Evolutionary conservation across 1,140 invertebrate genomes (phyloP).

Genomic region (Drosophila tropicalis): DNA sequence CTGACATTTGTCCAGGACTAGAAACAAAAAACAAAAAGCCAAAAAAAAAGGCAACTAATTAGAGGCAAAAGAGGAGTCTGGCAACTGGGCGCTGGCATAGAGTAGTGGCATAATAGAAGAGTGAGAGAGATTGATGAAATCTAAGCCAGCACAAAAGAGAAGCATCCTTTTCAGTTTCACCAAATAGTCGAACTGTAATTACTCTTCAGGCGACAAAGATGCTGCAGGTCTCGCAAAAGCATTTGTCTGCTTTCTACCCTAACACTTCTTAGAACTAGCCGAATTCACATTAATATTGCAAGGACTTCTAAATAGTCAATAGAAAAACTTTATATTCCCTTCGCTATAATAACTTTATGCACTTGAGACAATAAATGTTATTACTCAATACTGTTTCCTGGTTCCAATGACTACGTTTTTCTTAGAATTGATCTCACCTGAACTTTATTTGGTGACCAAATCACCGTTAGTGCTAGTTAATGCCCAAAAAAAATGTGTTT

Average conservation of each 20-base stretch:
- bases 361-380: no score
- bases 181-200: background rate
- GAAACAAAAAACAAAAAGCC: constrained; percentile 18
- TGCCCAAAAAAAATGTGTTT: constrained; percentile 20
- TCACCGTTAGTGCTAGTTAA: background rate
- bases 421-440: background rate
- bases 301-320: no score
- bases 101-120: constrained; percentile 24
- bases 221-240: no score
- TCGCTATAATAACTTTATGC: no score
- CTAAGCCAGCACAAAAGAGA: constrained; percentile 20
- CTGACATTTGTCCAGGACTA: constrained; percentile 47
- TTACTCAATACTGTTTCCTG: no score
- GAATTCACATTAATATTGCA: no score
- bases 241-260: no score
- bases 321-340: no score
- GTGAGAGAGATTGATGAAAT: constrained; percentile 17
- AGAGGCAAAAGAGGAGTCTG: constrained; percentile 37
- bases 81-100: background rate
- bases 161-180: background rate
- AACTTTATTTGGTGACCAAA: background rate
- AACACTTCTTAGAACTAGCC: no score
- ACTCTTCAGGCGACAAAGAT: background rate
- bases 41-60: constrained; percentile 72
- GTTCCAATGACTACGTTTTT: no score